Evolutionary conservation across 2,113 vertebrate species (phyloP).

Genomic region (Saguinus midas): DNA sequence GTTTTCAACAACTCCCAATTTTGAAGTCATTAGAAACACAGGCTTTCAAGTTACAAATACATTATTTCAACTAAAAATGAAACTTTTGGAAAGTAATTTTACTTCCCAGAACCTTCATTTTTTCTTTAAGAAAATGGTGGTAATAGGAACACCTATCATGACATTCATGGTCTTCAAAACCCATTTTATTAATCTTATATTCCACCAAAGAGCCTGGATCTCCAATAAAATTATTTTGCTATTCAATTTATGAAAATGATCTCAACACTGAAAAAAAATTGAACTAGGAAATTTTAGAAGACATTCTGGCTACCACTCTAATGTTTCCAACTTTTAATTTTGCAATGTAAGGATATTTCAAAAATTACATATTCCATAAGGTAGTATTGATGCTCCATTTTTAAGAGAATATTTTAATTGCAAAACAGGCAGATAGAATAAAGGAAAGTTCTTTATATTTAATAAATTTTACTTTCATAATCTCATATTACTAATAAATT

Average conservation of each 20-base stretch:
- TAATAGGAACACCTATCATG: not conserved
- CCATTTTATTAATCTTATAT: not conserved
- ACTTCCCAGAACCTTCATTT: not conserved
- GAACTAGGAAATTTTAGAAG: not conserved
- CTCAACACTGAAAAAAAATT: not conserved
- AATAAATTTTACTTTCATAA: not conserved
- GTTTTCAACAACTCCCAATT: not conserved
- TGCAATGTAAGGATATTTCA: not conserved
- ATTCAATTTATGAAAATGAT: not conserved
- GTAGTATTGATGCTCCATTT: not conserved
- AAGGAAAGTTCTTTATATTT: not conserved
- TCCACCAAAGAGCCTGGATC: not conserved
- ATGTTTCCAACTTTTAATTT: not conserved
- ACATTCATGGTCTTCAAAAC: not conserved
- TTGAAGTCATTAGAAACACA: not conserved
- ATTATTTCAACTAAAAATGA: not conserved
- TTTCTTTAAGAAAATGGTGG: not conserved
- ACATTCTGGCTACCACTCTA: not conserved
- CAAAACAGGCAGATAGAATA: not conserved
- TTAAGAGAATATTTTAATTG: not conserved
- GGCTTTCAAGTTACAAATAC: not conserved
- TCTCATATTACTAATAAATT: not conserved
- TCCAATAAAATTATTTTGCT: not conserved
- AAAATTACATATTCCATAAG: not conserved
- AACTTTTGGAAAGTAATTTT: not conserved